These are phyloP conservation scores for Forbesichthys agassizii DNA, from an alignment of 2,113 vertebrate species.

Conservation along the genomic window DNA sequence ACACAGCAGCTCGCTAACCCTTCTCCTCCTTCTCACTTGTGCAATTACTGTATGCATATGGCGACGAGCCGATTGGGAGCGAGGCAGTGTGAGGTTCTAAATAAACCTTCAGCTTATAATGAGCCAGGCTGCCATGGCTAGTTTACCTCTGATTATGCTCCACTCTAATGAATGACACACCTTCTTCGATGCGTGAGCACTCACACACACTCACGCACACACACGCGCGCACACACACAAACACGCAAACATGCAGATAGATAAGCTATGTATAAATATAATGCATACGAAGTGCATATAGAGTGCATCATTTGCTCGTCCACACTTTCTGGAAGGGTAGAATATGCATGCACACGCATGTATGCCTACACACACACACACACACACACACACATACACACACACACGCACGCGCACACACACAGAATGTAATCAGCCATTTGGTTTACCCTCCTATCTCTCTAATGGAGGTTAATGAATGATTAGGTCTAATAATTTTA, in stretches of 20 bases:
- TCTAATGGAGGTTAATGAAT: slow-evolving; percentile 77
- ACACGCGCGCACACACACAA: slow-evolving; percentile 30
- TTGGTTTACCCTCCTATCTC: slow-evolving; percentile 74
- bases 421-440: slow-evolving; percentile 69
- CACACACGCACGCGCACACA: neutral
- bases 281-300: slow-evolving; percentile 24
- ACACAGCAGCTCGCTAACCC: slow-evolving; percentile 84
- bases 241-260: slow-evolving; percentile 25
- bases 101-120: slow-evolving; percentile 85
- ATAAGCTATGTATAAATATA: slow-evolving; percentile 2
- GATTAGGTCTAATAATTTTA: slow-evolving; percentile 75
- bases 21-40: slow-evolving; percentile 91
- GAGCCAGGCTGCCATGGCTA: slow-evolving; percentile 81
- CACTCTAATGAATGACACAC: slow-evolving; percentile 76
- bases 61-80: slow-evolving; percentile 88
- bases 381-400: neutral
- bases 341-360: slow-evolving; percentile 13
- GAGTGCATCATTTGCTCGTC: slow-evolving; percentile 21
- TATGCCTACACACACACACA: neutral
- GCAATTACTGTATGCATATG: slow-evolving; percentile 98
- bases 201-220: slow-evolving; percentile 17
- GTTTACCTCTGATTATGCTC: slow-evolving; percentile 81
- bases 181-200: slow-evolving; percentile 47
- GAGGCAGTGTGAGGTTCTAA: slow-evolving; percentile 84
- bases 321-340: slow-evolving; percentile 1